Conservation (phyloP, 2,797 vertebrate genomes). For the Paedocypris micromegethes region DNA sequence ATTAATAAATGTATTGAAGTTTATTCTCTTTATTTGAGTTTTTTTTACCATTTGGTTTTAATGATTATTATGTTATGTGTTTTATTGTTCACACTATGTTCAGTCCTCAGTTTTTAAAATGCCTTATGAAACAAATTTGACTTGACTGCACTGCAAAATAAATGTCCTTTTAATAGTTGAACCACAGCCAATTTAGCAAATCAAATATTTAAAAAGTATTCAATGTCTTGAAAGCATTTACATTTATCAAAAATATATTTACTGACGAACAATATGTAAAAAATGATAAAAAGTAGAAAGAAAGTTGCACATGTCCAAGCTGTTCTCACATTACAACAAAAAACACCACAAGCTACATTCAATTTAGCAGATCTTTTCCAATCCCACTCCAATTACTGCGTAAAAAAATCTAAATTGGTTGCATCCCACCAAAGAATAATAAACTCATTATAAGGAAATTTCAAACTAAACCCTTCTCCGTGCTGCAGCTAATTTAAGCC, state of each 20-base stretch:
- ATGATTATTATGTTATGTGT: too few relatives aligned
- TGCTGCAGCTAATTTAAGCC: conserved; percentile 69
- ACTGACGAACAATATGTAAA: neutral
- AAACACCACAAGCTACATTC: conserved; percentile 52
- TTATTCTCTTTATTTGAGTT: too few relatives aligned
- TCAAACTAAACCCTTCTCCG: conserved; percentile 63
- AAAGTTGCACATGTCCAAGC: conserved; percentile 35
- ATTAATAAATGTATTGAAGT: too few relatives aligned
- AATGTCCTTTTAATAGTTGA: too few relatives aligned
- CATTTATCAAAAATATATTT: conserved; percentile 3
- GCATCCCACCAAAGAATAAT: conserved; percentile 71
- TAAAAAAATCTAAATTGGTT: conserved; percentile 59
- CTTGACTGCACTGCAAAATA: too few relatives aligned
- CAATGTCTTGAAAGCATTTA: neutral
- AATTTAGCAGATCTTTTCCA: conserved; percentile 62
- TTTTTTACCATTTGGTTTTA: too few relatives aligned
- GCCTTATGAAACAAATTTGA: too few relatives aligned
- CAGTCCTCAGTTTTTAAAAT: too few relatives aligned
- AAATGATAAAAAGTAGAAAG: conserved; percentile 24
- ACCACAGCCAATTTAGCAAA: too few relatives aligned
- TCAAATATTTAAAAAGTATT: too few relatives aligned
- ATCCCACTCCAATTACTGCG: conserved; percentile 65
- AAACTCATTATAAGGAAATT: conserved; percentile 76
- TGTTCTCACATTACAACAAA: conserved; percentile 50
- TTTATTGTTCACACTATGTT: too few relatives aligned